Evolutionary conservation across 2,113 vertebrate species (phyloP), one percentile per base, ranked within the genome.

Genomic region (Dascyllus trimaculatus): DNA sequence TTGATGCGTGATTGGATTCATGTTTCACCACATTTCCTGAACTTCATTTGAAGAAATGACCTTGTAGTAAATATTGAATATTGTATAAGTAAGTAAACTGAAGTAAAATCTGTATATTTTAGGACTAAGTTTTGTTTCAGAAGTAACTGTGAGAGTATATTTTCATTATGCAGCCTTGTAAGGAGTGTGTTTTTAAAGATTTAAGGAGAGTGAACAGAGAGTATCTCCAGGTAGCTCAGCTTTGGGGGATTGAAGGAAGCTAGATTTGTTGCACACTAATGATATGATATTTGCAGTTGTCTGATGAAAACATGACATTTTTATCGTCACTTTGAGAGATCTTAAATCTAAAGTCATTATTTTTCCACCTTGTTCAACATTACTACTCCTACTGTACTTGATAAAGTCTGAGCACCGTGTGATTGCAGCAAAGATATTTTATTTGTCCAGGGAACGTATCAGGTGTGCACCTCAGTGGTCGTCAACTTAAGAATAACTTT

Each of bases 391-490:
- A 21, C 51, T 84, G 80, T 87, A 84, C 82, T 80, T 82, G 72
- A 89, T 62, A 17, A 79, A 52, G 53, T 76, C 17, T 40, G 61
- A 84, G 84, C 88, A 88, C 88, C 70, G 85, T 85, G 72, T 84
- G 78, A 78, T 81, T 84, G 72, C 90, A 78, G 69, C 56, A 21
- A n/a, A 67, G 35, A 66, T 52, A 13, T 56, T 66, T 75, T 70
- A 60, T 74, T 86, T 76, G 78, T 82, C 69, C 56, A 43, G 38
- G 53, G 38, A 40, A 38, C 14, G 25, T 29, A 18, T 49, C 11
- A 24, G 60, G 62, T 18, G 18, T 38, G 29, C 25, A 67, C 46
- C 46, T 71, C 46, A 7, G 4, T 26, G 21, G 24, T 58, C 14
- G 10, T 52, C 5, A 25, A 11, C 17, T 15, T 49, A 56, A 56